Conservation (phyloP, 2,113 vertebrate genomes). For the Albula glossodonta region DNA sequence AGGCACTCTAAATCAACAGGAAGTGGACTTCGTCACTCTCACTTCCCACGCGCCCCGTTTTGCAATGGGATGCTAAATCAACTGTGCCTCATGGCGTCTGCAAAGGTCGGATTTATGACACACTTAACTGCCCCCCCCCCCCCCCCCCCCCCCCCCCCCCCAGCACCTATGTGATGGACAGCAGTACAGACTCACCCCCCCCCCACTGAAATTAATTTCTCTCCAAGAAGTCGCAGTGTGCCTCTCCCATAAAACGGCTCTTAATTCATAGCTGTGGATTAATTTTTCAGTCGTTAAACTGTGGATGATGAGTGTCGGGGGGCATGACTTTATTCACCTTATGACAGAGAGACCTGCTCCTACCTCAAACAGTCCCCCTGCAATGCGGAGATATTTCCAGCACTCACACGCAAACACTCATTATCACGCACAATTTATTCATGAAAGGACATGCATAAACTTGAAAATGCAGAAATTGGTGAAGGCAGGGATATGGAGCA, state of each 20-base stretch:
- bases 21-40: neutral
- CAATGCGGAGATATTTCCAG: too few species aligned
- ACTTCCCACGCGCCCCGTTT: neutral
- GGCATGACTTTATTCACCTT: neutral
- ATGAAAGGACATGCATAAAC: neutral
- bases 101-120: neutral
- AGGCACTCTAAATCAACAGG: neutral
- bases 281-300: neutral
- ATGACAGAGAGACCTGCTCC: neutral
- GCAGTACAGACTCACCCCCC: too few species aligned
- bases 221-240: neutral
- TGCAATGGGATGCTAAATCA: neutral
- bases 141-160: neutral
- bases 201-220: neutral
- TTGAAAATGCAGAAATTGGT: neutral
- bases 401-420: too few species aligned
- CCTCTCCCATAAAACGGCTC: neutral
- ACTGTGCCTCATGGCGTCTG: neutral
- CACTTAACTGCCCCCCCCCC: neutral
- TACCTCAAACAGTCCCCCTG: too few species aligned
- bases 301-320: neutral
- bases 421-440: too few species aligned
- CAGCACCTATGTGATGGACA: too few species aligned
- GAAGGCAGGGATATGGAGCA: neutral
- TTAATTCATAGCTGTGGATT: neutral